Conservation (phyloP, 2,888 invertebrate genomes). For the Protonemura montana region DNA sequence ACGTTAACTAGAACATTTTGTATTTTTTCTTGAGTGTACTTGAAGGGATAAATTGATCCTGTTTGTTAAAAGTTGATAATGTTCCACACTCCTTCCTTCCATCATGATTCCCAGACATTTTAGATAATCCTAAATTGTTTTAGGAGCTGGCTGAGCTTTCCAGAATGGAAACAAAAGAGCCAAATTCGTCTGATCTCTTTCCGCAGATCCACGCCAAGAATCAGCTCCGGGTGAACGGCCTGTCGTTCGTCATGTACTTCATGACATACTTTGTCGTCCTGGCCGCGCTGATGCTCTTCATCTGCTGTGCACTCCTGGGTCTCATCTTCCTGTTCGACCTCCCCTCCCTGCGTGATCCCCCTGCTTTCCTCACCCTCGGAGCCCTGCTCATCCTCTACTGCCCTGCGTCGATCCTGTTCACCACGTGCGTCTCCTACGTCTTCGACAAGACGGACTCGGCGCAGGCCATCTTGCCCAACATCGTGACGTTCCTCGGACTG, state of each 20-base stretch:
- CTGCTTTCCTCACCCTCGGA: slow-evolving; percentile 74
- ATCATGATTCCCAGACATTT: too few species aligned
- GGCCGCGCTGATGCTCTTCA: slow-evolving; percentile 72
- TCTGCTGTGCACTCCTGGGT: slow-evolving; percentile 69
- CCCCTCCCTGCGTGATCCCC: slow-evolving; percentile 72
- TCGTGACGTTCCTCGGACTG: slow-evolving; percentile 76
- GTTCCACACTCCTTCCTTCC: too few species aligned
- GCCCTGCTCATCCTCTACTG: slow-evolving; percentile 74
- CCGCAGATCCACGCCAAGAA: slow-evolving; percentile 82
- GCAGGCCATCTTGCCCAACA: slow-evolving; percentile 79
- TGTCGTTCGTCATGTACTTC: slow-evolving; percentile 79
- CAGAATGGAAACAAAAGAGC: too few species aligned
- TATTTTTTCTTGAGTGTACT: too few species aligned
- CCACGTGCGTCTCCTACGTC: slow-evolving; percentile 78
- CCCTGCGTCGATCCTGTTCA: slow-evolving; percentile 77
- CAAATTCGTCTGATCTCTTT: slow-evolving; percentile 41
- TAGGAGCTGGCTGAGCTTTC: background rate
- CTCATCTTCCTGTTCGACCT: slow-evolving; percentile 75
- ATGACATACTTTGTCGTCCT: slow-evolving; percentile 77
- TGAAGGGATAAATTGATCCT: too few species aligned
- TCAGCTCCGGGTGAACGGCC: slow-evolving; percentile 81
- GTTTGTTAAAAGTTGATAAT: too few species aligned
- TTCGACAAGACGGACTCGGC: slow-evolving; percentile 86
- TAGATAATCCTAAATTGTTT: too few species aligned
- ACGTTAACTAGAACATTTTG: too few species aligned